phyloP scores from a whole-genome alignment of 2,113 vertebrate species.

The Sorex araneus region DNA sequence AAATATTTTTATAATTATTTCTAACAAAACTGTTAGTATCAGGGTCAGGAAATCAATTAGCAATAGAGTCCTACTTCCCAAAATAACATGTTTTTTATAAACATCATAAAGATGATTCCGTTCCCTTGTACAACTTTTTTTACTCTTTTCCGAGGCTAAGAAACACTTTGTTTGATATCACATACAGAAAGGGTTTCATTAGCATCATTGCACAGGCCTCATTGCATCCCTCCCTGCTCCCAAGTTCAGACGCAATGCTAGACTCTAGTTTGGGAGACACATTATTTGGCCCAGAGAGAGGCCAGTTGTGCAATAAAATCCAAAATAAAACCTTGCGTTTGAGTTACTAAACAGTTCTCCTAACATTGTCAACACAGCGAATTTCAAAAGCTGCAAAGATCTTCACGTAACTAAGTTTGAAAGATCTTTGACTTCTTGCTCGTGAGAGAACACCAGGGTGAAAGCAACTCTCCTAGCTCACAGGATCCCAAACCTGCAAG shows the following conservation, averaged over 20 bases:
- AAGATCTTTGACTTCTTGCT: not conserved
- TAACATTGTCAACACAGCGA: constrained; percentile 19
- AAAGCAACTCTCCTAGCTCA: not conserved
- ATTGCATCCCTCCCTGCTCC: not conserved
- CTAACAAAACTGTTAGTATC: constrained; percentile 82
- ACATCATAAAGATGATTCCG: constrained; percentile 76
- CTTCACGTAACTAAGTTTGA: constrained; percentile 24
- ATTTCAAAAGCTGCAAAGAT: constrained; percentile 55
- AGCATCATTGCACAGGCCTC: not conserved
- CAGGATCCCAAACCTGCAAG: not conserved
- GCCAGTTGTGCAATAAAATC: constrained; percentile 72
- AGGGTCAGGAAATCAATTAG: constrained; percentile 87
- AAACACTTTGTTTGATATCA: constrained; percentile 70
- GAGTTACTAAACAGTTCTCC: constrained; percentile 71
- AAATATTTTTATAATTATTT: constrained; percentile 82
- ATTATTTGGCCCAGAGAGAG: constrained; percentile 86
- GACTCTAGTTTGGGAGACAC: constrained; percentile 75
- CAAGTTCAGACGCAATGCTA: constrained; percentile 46
- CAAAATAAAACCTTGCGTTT: constrained; percentile 74
- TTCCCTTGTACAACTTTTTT: constrained; percentile 74
- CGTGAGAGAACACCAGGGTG: not conserved
- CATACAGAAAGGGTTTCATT: constrained; percentile 76
- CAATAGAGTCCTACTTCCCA: constrained; percentile 82
- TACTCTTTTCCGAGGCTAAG: constrained; percentile 79
- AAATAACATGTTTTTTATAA: constrained; percentile 76